These are phyloP conservation scores for Asobara japonica DNA, from an alignment of 1,140 invertebrate genomes.

Conservation along the genomic window DNA sequence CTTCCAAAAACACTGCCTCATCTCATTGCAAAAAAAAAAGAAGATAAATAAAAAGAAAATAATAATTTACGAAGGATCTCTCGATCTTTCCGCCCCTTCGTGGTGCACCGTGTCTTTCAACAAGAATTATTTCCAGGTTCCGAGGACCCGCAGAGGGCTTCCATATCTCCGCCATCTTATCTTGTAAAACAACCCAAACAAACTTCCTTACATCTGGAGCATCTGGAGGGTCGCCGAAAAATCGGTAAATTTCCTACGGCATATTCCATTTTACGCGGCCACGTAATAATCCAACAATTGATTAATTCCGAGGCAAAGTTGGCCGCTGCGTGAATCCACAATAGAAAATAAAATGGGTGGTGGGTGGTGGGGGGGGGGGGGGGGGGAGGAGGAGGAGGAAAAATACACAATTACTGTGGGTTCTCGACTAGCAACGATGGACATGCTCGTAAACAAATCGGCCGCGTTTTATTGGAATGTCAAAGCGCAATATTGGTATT, in stretches of 20 bases:
- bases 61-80: conserved; percentile 18
- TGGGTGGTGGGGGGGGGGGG: no score
- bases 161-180: conserved; percentile 21
- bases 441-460: conserved; percentile 68
- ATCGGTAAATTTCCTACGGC: not conserved
- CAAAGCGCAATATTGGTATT: conserved; percentile 68
- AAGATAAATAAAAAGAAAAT: no score
- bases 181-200: conserved; percentile 26
- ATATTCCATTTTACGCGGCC: not conserved
- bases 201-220: conserved; percentile 26
- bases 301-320: not conserved
- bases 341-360: not conserved
- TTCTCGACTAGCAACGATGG: conserved; percentile 32
- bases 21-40: no score
- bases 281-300: not conserved
- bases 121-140: conserved; percentile 30
- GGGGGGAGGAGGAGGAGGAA: not conserved
- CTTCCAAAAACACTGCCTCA: no score
- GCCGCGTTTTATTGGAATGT: conserved; percentile 68
- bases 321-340: not conserved
- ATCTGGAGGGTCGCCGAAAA: not conserved
- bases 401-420: not conserved
- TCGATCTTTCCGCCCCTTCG: not conserved
- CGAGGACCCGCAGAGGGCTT: not conserved
- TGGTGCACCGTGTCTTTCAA: conserved; percentile 20